Evolutionary conservation across 2,888 invertebrate genomes (phyloP).

Genomic region (Choreutis nemorana): DNA sequence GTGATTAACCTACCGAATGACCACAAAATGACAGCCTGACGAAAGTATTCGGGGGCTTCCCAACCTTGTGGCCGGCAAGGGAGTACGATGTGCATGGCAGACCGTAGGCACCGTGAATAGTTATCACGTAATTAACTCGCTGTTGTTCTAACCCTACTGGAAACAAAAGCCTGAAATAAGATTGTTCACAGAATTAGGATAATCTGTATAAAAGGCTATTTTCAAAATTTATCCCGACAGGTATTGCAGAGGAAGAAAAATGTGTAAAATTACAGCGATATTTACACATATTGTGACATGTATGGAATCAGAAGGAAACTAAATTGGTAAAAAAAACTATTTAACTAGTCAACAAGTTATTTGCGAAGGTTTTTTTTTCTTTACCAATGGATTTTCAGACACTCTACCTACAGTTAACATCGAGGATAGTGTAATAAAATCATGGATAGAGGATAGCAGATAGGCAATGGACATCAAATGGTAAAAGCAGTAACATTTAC

Average conservation of each 20-base stretch:
- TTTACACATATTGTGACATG: no score
- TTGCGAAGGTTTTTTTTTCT: no score
- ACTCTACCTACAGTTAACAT: no score
- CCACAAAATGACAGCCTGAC: conserved; percentile 40
- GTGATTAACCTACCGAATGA: conserved; percentile 29
- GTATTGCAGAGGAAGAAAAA: conserved; percentile 76
- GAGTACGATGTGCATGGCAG: conserved; percentile 23
- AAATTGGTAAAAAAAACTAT: no score
- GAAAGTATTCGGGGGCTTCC: conserved; percentile 34
- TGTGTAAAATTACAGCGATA: conserved; percentile 84
- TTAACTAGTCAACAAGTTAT: no score
- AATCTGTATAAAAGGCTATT: conserved; percentile 3
- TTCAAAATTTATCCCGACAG: conserved; percentile 37
- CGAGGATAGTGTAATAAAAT: no score
- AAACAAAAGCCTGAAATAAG: conserved; percentile 64
- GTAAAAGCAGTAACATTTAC: no score
- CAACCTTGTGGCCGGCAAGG: conserved; percentile 21
- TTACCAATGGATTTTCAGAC: no score
- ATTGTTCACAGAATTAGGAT: conserved; percentile 11
- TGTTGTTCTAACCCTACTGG: conserved; percentile 66
- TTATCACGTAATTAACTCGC: conserved; percentile 62
- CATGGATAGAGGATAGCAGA: no score
- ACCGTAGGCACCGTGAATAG: conserved; percentile 60
- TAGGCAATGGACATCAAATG: no score
- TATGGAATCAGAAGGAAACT: no score